phyloP scores from a whole-genome alignment of 2,888 invertebrate species.

The Torymus texanus region DNA sequence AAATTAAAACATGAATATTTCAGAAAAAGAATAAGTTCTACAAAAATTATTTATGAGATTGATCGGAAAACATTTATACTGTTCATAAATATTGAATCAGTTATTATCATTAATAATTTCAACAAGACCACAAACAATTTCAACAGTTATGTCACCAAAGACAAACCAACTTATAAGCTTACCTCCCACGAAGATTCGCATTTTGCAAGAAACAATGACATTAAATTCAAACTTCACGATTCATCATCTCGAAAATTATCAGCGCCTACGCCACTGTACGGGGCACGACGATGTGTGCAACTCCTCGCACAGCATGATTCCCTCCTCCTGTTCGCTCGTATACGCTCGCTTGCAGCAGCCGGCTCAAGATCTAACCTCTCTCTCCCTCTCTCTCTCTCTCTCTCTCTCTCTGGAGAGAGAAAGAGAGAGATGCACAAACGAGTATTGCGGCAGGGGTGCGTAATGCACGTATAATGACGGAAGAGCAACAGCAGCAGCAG shows the following conservation, averaged over 20 bases:
- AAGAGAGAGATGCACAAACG: conserved; percentile 18
- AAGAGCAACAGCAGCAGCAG: neutral
- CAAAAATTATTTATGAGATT: too few relatives aligned
- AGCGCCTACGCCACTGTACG: conserved; percentile 7
- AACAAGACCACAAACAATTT: too few relatives aligned
- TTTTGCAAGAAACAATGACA: neutral
- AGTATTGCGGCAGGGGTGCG: conserved; percentile 10
- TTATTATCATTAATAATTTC: too few relatives aligned
- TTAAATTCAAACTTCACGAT: neutral
- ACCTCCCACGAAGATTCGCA: neutral
- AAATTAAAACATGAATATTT: too few relatives aligned
- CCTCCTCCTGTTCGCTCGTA: too few relatives aligned
- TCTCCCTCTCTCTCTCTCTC: too few relatives aligned
- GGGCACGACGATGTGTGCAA: neutral
- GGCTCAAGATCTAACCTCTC: conserved; percentile 7
- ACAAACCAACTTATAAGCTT: neutral
- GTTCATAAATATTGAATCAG: too few relatives aligned
- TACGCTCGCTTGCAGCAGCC: neutral
- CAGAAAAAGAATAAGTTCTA: too few relatives aligned
- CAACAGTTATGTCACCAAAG: too few relatives aligned
- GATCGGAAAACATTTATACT: too few relatives aligned
- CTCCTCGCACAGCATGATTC: too few relatives aligned
- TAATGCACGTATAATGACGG: conserved; percentile 45
- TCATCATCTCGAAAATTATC: conserved; percentile 9
- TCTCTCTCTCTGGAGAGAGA: neutral